Evolutionary conservation across 2,113 vertebrate species (phyloP).

Genomic region (Glareola pratincola): DNA sequence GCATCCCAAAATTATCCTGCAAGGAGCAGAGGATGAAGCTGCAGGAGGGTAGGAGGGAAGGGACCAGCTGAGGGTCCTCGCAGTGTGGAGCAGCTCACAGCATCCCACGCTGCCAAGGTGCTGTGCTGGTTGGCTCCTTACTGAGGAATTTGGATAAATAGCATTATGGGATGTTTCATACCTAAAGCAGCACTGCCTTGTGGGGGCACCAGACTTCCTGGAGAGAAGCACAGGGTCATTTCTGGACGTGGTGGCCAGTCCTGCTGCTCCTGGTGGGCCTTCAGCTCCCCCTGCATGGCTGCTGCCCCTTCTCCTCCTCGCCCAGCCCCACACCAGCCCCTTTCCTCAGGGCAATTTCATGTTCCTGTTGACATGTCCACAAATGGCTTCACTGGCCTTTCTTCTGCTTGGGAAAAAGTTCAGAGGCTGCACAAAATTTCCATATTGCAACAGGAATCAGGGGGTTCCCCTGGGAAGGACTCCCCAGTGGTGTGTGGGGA

Average conservation of each 20-base stretch:
- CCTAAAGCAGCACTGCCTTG: neutral
- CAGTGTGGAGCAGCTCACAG: neutral
- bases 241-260: neutral
- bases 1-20: neutral
- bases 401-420: neutral
- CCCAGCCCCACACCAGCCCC: neutral
- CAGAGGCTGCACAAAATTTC: neutral
- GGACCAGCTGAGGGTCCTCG: neutral
- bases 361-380: neutral
- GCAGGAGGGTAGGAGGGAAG: neutral
- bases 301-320: neutral
- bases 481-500: accelerated
- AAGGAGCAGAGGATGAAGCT: neutral
- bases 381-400: neutral
- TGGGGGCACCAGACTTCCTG: neutral
- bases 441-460: neutral
- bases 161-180: neutral
- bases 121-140: neutral
- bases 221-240: neutral
- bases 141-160: too few relatives aligned
- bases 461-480: neutral
- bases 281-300: neutral
- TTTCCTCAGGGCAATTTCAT: neutral
- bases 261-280: neutral
- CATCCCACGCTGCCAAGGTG: neutral